A percentile compares a stretch with the other conserved stretches of the same genome.
Evolutionary conservation across 2,888 invertebrate genomes (phyloP).

Genomic region (Acanthosepion esculentum): DNA sequence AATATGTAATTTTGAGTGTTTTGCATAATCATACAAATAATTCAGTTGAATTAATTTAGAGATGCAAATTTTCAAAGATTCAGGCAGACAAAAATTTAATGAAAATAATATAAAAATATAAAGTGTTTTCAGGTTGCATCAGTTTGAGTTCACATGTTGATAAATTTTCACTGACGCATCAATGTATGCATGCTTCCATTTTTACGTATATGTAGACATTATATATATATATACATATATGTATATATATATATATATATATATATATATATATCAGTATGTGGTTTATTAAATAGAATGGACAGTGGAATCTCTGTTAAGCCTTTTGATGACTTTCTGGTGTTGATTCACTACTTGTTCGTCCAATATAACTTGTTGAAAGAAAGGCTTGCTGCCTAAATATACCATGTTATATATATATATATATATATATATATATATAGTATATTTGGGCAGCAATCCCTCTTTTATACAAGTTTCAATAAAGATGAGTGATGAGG

Average conservation of each 20-base stretch:
- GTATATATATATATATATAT: background rate
- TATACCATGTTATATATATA: no score
- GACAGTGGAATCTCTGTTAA: no score
- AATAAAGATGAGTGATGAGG: no score
- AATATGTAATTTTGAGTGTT: background rate
- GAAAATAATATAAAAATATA: conserved; percentile 15
- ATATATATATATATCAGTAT: no score
- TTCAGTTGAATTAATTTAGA: conserved; percentile 8
- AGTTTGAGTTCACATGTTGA: background rate
- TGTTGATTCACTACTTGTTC: no score
- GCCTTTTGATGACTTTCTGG: no score
- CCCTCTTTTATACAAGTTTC: no score
- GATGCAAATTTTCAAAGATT: background rate
- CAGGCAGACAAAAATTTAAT: background rate
- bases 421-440: no score
- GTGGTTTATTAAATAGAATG: no score
- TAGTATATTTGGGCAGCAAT: no score
- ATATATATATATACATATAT: background rate
- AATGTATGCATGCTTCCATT: background rate
- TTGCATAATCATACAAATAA: conserved; percentile 21
- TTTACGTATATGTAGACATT: background rate
- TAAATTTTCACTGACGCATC: background rate
- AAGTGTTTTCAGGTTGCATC: background rate
- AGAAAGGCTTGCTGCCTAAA: no score
- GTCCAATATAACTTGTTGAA: no score